A percentile compares a stretch with the other conserved stretches of the same genome.
Conservation (phyloP, 2,113 vertebrate genomes). For the Calonectris borealis region DNA sequence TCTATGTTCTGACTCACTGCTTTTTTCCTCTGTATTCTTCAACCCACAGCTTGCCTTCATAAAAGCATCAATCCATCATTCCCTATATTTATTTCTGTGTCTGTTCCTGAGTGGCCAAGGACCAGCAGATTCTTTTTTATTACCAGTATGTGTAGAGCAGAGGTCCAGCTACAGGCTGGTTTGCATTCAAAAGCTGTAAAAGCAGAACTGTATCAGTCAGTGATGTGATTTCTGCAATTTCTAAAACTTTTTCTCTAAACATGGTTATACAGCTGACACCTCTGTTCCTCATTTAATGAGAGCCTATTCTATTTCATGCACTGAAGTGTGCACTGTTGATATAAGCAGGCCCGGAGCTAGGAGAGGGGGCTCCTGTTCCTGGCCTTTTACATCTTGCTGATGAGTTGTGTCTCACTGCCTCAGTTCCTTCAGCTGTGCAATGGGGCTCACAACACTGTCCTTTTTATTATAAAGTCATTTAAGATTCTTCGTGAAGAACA, state of each 20-base stretch:
- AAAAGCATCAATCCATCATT: slow-evolving; percentile 11
- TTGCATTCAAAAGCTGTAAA: background rate
- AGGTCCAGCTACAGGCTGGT: background rate
- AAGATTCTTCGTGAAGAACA: background rate
- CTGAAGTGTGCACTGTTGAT: background rate
- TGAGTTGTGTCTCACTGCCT: background rate
- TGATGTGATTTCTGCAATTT: background rate
- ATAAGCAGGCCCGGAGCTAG: background rate
- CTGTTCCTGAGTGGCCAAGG: background rate
- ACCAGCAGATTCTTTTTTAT: background rate
- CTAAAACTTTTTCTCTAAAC: background rate
- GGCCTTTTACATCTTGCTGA: background rate
- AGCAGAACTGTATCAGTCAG: background rate
- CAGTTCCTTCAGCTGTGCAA: background rate
- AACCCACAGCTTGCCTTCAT: background rate
- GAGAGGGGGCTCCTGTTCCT: background rate
- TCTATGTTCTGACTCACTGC: background rate
- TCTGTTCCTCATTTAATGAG: background rate
- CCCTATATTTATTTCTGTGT: background rate
- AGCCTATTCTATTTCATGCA: background rate
- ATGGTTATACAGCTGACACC: background rate
- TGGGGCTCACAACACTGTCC: background rate
- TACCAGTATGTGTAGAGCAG: background rate
- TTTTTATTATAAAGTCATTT: background rate
- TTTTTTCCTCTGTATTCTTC: background rate